A percentile compares a stretch with the other conserved stretches of the same genome.
Conservation (phyloP, 1,140 invertebrate species). For the Drosophila arawakana region DNA sequence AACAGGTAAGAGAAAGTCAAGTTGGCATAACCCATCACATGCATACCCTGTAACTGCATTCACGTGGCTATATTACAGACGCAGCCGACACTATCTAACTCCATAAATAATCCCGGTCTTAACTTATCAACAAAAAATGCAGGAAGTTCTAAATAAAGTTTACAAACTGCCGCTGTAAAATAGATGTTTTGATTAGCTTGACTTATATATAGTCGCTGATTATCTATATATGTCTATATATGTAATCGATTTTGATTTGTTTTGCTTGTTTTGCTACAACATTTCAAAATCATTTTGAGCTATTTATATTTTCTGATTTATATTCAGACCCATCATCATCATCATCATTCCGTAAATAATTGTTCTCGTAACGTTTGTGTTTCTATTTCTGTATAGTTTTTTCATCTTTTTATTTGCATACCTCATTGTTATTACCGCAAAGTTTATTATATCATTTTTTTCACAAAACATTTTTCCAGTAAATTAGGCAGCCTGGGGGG, state of each 20-base stretch:
- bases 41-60: constrained; percentile 25
- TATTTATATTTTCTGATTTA: too few relatives aligned
- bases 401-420: neutral
- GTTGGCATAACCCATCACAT: neutral
- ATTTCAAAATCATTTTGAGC: too few relatives aligned
- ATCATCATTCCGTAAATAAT: too few relatives aligned
- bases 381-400: too few relatives aligned
- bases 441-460: constrained; percentile 11
- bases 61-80: neutral
- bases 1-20: constrained; percentile 33
- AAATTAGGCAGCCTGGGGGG: constrained; percentile 34
- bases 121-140: constrained; percentile 31
- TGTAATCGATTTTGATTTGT: neutral
- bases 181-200: neutral
- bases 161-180: neutral
- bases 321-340: too few relatives aligned
- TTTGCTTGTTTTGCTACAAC: too few relatives aligned
- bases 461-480: constrained; percentile 31
- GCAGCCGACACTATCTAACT: neutral
- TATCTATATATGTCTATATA: constrained; percentile 3
- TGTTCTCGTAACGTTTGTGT: too few relatives aligned
- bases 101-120: constrained; percentile 35
- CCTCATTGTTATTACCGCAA: neutral
- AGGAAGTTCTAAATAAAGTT: constrained; percentile 46
- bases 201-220: neutral